These are phyloP conservation scores for Indicator maculatus DNA, from an alignment of 2,113 vertebrate species.

Conservation along the genomic window DNA sequence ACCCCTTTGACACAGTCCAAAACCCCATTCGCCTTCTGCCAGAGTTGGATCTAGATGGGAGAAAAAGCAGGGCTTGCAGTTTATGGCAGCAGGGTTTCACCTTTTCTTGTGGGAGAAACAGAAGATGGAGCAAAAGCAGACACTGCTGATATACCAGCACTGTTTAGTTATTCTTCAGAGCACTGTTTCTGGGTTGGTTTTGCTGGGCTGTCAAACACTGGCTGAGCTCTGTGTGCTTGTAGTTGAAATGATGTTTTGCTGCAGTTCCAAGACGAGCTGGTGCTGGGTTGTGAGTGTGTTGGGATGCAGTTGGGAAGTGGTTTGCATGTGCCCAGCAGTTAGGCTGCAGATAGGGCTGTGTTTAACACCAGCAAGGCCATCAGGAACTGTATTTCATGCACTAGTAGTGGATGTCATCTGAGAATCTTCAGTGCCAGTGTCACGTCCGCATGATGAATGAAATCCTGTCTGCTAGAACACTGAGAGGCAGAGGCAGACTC, in stretches of 20 bases:
- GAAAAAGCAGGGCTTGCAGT: background rate
- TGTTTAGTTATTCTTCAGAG: background rate
- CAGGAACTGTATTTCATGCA: background rate
- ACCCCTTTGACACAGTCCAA: background rate
- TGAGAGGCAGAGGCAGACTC: background rate
- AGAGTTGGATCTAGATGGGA: background rate
- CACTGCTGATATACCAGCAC: background rate
- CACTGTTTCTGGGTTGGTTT: background rate
- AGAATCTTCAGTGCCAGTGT: background rate
- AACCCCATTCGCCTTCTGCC: background rate
- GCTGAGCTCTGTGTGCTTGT: background rate
- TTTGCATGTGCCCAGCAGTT: background rate
- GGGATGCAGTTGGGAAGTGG: background rate
- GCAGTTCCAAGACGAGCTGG: background rate
- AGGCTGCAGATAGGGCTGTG: conserved; percentile 1
- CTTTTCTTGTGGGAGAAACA: background rate
- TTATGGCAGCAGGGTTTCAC: background rate
- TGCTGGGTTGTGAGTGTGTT: background rate
- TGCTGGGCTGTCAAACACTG: background rate
- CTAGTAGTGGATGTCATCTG: background rate
- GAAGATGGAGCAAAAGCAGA: background rate
- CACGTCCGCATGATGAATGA: background rate
- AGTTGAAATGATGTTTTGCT: background rate
- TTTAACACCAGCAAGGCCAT: background rate
- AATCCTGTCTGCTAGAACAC: background rate